Base-by-base conservation (phyloP, 2,888 invertebrate species). In the Lochmaea crataegi region DNA sequence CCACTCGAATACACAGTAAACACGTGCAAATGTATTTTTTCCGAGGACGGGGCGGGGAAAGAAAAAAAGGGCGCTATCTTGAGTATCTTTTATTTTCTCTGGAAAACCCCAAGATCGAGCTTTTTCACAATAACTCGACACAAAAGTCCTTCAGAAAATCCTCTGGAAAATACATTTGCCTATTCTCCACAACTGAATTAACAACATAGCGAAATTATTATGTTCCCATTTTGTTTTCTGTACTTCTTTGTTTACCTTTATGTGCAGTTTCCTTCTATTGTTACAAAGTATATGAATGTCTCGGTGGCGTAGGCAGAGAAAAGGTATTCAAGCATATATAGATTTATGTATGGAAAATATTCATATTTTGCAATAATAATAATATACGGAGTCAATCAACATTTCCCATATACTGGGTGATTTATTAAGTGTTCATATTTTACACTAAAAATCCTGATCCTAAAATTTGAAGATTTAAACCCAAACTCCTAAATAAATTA, bases 111-210 rank as follows among this genome's bases (percentile, higher is more conserved):
- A 41, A 22, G 56, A 63, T 69, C 53, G 57, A 61, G 14, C 16
- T 32, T 56, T 63, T 68, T 14, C 57, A 56, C 66, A 63, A 67
- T 70, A 41, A n/a, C 9, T 58, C 32, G 66, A 68, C 45, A 68
- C 41, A 61, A 53, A 65, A 74, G 68, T 51, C 14, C 67, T 69
- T 58, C n/a, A 26, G 57, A 63, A 68, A 64, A 68, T 72, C 58
- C 65, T 57, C 42, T 53, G 65, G 63, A 57, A 74, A 71, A 58
- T 65, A 71, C 68, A 61, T 74, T 71, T 65, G 68, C 71, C 63
- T 45, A 66, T 61, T 61, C 67, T 65, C 53, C 48, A 53, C 65
- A 32, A 61, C 61, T 61, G 61, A 61, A 61, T 61, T 48, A 69
- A 69, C 69, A 56, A 63, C 22, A 53, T 63, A 53, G 61, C 12